A percentile compares a stretch with the other conserved stretches of the same genome.
Evolutionary conservation across 2,888 invertebrate genomes (phyloP).

Genomic region (Erebia epiphron): DNA sequence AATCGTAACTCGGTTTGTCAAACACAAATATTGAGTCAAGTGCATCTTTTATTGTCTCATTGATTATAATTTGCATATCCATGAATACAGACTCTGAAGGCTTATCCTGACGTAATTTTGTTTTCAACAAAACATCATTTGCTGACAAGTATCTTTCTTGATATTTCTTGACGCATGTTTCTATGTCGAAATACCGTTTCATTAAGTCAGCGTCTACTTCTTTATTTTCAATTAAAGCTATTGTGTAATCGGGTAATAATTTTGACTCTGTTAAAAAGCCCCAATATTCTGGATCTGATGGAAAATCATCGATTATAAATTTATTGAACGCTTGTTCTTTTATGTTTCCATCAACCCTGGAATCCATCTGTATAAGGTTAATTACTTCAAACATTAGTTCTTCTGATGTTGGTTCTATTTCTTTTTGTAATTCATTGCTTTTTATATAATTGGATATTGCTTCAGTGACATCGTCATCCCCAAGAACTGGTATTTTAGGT

Average conservation of each 20-base stretch:
- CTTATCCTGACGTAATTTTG: slow-evolving; percentile 50
- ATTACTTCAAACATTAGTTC: slow-evolving; percentile 70
- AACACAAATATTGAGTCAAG: slow-evolving; percentile 40
- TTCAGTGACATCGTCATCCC: slow-evolving; percentile 71
- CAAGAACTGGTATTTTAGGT: slow-evolving; percentile 67
- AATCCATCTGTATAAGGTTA: slow-evolving; percentile 62
- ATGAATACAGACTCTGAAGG: slow-evolving; percentile 36
- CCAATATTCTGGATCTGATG: slow-evolving; percentile 76
- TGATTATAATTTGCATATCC: slow-evolving; percentile 52
- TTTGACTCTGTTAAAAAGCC: slow-evolving; percentile 65
- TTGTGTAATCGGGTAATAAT: slow-evolving; percentile 79
- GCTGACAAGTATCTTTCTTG: slow-evolving; percentile 55
- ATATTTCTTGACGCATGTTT: slow-evolving; percentile 54
- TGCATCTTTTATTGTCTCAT: slow-evolving; percentile 46
- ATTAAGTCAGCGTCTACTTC: slow-evolving; percentile 63
- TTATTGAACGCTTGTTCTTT: slow-evolving; percentile 66
- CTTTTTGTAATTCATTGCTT: slow-evolving; percentile 67
- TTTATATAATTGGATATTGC: slow-evolving; percentile 64
- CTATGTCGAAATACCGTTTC: slow-evolving; percentile 63
- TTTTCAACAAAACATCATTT: slow-evolving; percentile 62
- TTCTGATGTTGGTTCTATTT: slow-evolving; percentile 65
- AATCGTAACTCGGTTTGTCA: slow-evolving; percentile 35
- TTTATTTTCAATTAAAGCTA: slow-evolving; percentile 79
- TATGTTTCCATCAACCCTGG: slow-evolving; percentile 50
- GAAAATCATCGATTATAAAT: slow-evolving; percentile 85